Evolutionary conservation across 2,888 invertebrate species (phyloP).

Genomic region (Tyria jacobaeae): DNA sequence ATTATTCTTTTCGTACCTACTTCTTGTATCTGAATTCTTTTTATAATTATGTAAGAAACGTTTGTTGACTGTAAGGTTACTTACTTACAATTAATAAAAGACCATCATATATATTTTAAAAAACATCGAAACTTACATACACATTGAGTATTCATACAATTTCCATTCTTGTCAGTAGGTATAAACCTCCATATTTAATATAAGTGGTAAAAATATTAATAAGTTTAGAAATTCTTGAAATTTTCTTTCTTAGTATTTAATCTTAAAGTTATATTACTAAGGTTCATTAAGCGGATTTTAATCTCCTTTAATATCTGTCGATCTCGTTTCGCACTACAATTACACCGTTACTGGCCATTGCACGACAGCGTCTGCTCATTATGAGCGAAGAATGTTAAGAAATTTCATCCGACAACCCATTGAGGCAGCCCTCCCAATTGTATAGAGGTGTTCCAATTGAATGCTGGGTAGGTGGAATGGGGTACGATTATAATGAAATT

Average conservation of each 20-base stretch:
- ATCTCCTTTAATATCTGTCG: constrained; percentile 80
- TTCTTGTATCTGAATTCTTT: constrained; percentile 36
- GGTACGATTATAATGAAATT: constrained; percentile 85
- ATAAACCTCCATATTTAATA: background rate
- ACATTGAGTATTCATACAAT: too few species aligned
- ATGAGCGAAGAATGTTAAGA: constrained; percentile 84
- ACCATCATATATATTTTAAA: too few species aligned
- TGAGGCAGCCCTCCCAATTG: constrained; percentile 84
- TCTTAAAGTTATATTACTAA: constrained; percentile 66
- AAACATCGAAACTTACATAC: too few species aligned
- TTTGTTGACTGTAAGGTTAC: constrained; percentile 6
- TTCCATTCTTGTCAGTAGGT: background rate
- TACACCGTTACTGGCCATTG: constrained; percentile 84
- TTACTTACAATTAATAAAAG: too few species aligned
- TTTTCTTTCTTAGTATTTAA: constrained; percentile 60
- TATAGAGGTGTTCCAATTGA: constrained; percentile 85
- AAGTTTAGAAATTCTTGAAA: constrained; percentile 51
- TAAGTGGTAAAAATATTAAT: background rate
- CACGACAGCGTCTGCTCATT: constrained; percentile 82
- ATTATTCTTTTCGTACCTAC: constrained; percentile 40
- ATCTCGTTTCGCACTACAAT: constrained; percentile 82
- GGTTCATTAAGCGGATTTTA: constrained; percentile 79
- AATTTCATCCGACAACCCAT: constrained; percentile 86
- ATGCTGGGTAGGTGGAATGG: constrained; percentile 78
- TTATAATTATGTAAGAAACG: constrained; percentile 23